Evolutionary conservation across 2,888 invertebrate species (phyloP).

Genomic region (Acrobasis consociella): DNA sequence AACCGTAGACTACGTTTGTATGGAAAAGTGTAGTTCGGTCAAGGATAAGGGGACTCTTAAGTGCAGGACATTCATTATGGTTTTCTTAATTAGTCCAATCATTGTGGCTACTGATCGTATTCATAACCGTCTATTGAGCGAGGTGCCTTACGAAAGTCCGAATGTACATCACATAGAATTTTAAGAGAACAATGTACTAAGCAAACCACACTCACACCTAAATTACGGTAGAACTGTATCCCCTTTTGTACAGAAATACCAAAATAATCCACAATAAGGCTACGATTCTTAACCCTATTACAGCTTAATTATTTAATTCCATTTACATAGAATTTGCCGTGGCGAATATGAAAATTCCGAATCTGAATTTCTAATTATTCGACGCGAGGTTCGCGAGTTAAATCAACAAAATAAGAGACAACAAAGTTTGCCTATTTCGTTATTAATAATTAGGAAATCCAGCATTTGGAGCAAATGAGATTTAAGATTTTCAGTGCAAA

Average conservation of each 20-base stretch:
- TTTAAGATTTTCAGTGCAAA: constrained; percentile 50
- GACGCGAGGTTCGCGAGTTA: constrained; percentile 46
- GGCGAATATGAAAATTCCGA: constrained; percentile 61
- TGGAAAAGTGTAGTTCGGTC: no score
- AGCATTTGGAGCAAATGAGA: constrained; percentile 52
- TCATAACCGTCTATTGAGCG: no score
- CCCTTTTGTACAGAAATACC: background rate
- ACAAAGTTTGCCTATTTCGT: constrained; percentile 76
- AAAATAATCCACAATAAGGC: background rate
- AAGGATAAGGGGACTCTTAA: no score
- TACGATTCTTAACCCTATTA: constrained; percentile 24
- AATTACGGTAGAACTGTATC: background rate
- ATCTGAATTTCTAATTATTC: constrained; percentile 76
- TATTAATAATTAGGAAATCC: constrained; percentile 65
- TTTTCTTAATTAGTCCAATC: no score
- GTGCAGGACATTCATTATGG: no score
- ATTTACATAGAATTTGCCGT: constrained; percentile 36
- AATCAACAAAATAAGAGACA: constrained; percentile 70
- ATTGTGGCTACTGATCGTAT: no score
- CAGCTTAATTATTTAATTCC: constrained; percentile 21
- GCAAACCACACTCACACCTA: no score
- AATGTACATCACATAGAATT: no score
- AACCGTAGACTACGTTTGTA: no score
- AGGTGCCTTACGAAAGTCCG: no score
- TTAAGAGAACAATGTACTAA: no score